Base-by-base conservation (phyloP, 2,797 vertebrate species). In the Argentina silus region DNA sequence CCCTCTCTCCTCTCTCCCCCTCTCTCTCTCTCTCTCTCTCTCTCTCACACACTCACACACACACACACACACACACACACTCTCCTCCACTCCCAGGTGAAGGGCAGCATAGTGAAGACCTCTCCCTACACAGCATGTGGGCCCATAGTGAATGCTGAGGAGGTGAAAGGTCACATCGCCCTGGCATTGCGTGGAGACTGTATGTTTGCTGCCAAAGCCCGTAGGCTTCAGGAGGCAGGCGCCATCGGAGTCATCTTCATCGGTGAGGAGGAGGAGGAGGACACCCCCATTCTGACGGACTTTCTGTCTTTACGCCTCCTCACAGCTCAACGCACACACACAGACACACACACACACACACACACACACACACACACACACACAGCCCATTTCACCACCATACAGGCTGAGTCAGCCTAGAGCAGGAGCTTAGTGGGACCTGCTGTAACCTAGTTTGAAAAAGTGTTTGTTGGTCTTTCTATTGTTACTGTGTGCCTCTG, bases 171-270 rank as follows among this genome's bases (percentile, higher is more conserved):
- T 8, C 87, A 59, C 12, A 90, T 95, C 1, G 93, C 91, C 1
- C 51, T 95, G 81, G 91, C 87, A 0, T 81, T 94, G 68, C 92
- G 95, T 0, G 95, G 95, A 0, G 92, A 93, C 79, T 95, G 95
- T 83, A 95, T 95, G 94, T 95, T 95, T 68, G 94, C 93, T 42
- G 90, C 74, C 36, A 95, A 95, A 81, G 94, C 94, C 73, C 93
- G 93, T 3, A 81, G 85, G 45, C 88, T 95, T 15, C 94, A 95
- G 82, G 88, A 92, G 45, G 92, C 92, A 0, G 94, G 93, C 64
- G 94, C 88, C 71, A 84, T 84, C 0, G 95, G 94, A n/a, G 84
- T 93, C 78, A 93, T 95, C 74, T 93, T 95, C 70, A 93, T 95
- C 51, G 95, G 94, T 95, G 74, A 84, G 84, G 47, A 1, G 10